Evolutionary conservation across 2,888 invertebrate genomes (phyloP), one percentile per base, ranked within the genome.

Genomic region (Aleiodes testaceus): DNA sequence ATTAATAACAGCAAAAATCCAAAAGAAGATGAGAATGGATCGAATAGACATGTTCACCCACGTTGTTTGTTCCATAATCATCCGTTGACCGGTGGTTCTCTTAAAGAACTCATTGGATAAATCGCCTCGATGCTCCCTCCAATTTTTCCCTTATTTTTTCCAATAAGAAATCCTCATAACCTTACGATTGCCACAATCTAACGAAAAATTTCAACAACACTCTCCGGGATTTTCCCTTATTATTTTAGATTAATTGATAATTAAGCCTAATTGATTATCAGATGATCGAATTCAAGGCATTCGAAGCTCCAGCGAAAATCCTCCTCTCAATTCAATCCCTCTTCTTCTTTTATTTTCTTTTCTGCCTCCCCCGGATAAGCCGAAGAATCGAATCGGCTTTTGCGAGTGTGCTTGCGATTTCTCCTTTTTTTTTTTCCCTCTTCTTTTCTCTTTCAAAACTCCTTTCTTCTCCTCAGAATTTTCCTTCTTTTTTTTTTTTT

Each of bases 361-460:
- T 89, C 88, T 89, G 89, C 77, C 90, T 89, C 18, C 76, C 45
- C 66, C 20, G 66, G 66, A 66, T 66, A 61, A 50, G 49, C 61
- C 44, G 44, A 44, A 45, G 63, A 63, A 63, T 63, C 63, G 59
- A 63, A 44, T 63, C 63, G 45, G 45, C 45, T 63, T 63, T 63
- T 63, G 26, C 59, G 59, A 59, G 49, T 66, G 59, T 63, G 36
- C 36, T 36, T 9, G 30, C 67, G 47, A 67, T 59, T 26, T 26
- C 26, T 26, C 18, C 22, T 30, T 26, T 53, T 42, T 49, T 66
- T 66, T 50, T 67, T 52, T 45, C 45, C n/a, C 55, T 69, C 87
- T 75, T 84, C 87, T 44, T 59, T n/a, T 59, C 47, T 70, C 47
- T 66, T 55, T 64, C 59, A 53, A 30, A 36, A 11, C 12, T 52